Conservation (phyloP, 1,140 invertebrate species). For the Tetramorium simillimum region DNA sequence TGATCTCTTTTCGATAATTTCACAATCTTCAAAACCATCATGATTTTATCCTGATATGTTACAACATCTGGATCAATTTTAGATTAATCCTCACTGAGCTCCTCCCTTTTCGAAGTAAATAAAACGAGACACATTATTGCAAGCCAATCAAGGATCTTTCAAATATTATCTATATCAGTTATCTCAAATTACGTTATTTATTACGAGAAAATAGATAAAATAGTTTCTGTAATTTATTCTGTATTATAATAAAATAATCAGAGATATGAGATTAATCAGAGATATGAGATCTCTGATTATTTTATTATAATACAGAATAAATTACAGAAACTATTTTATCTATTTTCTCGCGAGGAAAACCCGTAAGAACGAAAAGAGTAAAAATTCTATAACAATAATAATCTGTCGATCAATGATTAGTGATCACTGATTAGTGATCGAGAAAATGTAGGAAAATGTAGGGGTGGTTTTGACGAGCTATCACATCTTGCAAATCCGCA, state of each 20-base stretch:
- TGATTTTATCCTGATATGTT: neutral
- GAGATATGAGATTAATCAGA: too few species aligned
- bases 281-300: too few species aligned
- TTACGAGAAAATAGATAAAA: conserved; percentile 2
- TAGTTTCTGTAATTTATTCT: neutral
- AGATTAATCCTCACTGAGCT: neutral
- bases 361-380: neutral
- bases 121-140: neutral
- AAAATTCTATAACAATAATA: neutral
- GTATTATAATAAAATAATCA: neutral
- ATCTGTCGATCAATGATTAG: too few species aligned
- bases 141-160: neutral
- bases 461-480: neutral
- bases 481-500: neutral
- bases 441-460: neutral
- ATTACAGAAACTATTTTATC: neutral
- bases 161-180: neutral
- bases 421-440: too few species aligned
- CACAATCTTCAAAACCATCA: conserved; percentile 47
- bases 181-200: neutral
- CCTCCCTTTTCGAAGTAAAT: neutral
- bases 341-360: neutral
- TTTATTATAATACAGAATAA: neutral
- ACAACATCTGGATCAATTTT: conserved; percentile 4
- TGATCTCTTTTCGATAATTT: conserved; percentile 58